Evolutionary conservation across 2,113 vertebrate genomes (phyloP), one percentile per base, ranked within the genome.

Genomic region (Antennarius striatus): DNA sequence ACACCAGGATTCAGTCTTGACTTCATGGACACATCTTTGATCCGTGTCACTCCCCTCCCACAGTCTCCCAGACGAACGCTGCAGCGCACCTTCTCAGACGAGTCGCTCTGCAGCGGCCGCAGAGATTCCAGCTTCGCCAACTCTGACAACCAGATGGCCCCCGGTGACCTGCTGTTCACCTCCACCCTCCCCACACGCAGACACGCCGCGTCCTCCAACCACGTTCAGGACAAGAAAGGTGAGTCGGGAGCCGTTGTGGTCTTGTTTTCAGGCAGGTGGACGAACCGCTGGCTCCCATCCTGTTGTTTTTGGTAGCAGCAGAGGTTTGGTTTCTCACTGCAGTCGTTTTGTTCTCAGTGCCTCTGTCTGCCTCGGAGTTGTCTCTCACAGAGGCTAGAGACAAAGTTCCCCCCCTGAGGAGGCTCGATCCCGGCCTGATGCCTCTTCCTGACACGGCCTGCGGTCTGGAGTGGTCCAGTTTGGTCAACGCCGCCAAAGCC

Each of bases 381-480:
- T 95, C 94, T 0, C 88, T 96, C 56, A 87, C 90, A 0, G 95
- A 97, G 0, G 88, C 90, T 8, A 91, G 91, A 74, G 95, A 96
- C 86, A 93, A 93, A 75, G 86, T 93, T 4, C 87, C 91, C 40
- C 91, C 93, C 0, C 75, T 94, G 49, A 88, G 93, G 45, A 90
- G 93, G 46, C 83, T 94, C 0, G 95, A 96, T 54, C 94, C 95
- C 0, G 94, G 95, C 0, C 91, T 98, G 83, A 96, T 98, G 94
- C 96, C 96, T 0, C 92, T 98, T 7, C 96, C 96, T 0, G 96
- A 97, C 87, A 95, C 95, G 0, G 95, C 95, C 3, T 68, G 92
- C 0, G 95, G 95, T 11, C 91, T 97, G 0, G 94, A 98, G 86
- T 98, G 96, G 96, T 93, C 96, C 85, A 98, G 95, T 74, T 89